phyloP scores from a whole-genome alignment of 2,888 invertebrate genomes.

The Rhagonycha fulva region DNA sequence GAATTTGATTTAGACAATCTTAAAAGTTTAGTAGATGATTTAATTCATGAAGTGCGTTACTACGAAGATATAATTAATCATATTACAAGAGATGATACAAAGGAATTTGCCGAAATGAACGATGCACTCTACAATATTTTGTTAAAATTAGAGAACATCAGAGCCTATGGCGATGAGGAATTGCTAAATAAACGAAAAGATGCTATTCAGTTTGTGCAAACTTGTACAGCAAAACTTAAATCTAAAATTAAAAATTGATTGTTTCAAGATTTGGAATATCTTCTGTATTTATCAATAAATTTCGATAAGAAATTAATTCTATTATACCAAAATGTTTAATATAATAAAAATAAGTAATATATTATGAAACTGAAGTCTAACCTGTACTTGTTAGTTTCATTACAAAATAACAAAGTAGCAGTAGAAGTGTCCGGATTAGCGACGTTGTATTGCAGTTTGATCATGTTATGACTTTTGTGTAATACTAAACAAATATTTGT shows the following conservation, averaged over 20 bases:
- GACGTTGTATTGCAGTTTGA: too few species aligned
- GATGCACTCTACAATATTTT: not conserved
- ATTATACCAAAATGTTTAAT: not conserved
- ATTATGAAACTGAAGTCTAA: too few species aligned
- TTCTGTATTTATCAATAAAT: not conserved
- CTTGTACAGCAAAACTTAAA: not conserved
- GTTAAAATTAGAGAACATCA: not conserved
- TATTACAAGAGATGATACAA: not conserved
- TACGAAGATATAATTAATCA: not conserved
- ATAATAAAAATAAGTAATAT: not conserved
- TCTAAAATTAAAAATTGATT: not conserved
- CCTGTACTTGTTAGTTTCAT: too few species aligned
- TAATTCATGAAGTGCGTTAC: not conserved
- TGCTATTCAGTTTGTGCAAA: not conserved
- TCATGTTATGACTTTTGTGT: too few species aligned
- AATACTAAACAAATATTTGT: too few species aligned
- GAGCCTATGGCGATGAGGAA: not conserved
- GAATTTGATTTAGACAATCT: not conserved
- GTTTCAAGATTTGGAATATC: not conserved
- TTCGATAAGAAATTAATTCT: not conserved
- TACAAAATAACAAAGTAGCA: too few species aligned
- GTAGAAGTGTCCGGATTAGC: too few species aligned
- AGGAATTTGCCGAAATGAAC: not conserved
- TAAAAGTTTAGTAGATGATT: not conserved
- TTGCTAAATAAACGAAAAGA: not conserved